Evolutionary conservation across 2,888 invertebrate genomes (phyloP), one percentile per base, ranked within the genome.

Genomic region (Amblyteles armatorius): DNA sequence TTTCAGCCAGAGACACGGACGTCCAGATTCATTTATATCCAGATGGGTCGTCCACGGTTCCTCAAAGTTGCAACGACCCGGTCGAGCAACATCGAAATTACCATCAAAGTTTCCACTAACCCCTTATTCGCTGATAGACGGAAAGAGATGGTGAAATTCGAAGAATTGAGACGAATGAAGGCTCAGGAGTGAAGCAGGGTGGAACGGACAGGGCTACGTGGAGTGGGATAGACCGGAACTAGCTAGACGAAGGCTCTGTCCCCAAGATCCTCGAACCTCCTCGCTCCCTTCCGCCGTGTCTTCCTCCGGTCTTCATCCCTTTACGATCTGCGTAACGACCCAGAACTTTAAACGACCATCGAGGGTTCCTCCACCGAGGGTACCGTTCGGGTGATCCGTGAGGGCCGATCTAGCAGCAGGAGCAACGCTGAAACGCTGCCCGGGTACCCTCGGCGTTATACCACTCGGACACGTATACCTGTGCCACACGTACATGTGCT

Each of bases 301-400:
- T 74, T 33, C 68, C 50, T n/a, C 50, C 81, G 13, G 78, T 78
- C 72, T 73, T 78, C 84, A 78, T 84, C 78, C 81, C 82, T 82
- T 84, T 82, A 84, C 65, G 79, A 84, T 79, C 86, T 79, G 78
- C 79, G 78, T 82, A 84, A 86, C 86, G 84, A 84, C 19, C 68
- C 55, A 76, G 67, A 86, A 84, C 82, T 86, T 84, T 84, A 79
- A 86, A 84, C 79, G 84, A 76, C 84, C 82, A 36, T 76, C 74
- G 36, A 69, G 79, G 84, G 79, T 63, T 79, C 71, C 71, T 50
- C 68, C 57, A 65, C 48, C 79, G 16, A 76, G 63, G 82, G 82
- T 74, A 71, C 57, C 52, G 74, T 84, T 84, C 50, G 33, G 63
- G 44, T 68, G 77, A 73, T 26, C 84, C 79, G 22, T 48, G 69